Evolutionary conservation across 2,888 invertebrate species (phyloP), one percentile per base, ranked within the genome.

Genomic region (Orthonevra nobilis): DNA sequence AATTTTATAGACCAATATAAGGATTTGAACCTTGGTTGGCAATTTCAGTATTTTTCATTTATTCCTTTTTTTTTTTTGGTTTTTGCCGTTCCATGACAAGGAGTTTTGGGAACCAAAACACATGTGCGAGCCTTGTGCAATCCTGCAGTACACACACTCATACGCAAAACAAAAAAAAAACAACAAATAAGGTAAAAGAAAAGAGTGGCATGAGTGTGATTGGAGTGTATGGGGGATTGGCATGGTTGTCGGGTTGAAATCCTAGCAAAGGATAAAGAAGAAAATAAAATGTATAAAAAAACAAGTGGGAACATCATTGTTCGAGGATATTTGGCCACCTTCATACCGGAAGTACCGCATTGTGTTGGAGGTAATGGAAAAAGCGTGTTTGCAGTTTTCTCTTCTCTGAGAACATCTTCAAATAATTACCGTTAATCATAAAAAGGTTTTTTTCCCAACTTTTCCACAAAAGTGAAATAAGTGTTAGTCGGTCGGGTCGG

Each of bases 1-100:
- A 79, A 73, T 79, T 79, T 73, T 79, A 79, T 79, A 73, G 79
- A 79, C 79, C 73, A 79, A 73, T 73, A 68, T 79, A 79, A 79
- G 79, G 79, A 73, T 79, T 79, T 79, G 79, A 79, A 79, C 79
- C 73, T 72, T 79, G 79, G 73, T 73, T 73, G 50, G 72, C 72
- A 79, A 73, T 73, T 79, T 73, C 10, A 46, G 52, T 46, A 19
- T 6, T 50, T 10, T 12, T 52, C n/a, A 3, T 28, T 6, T 20
- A 20, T 12, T 52, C 46, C 26, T 17, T 9, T 38, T 48, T 63
- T 48, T 38, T 34, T 32, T 54, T 54, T 7, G 6, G 5, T 23
- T 23, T 23, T 23, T 23, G 23, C 12, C 17, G 19, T 26, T 19
- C 28, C 26, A 60, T 23, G 38, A 54, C 30, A 40, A 69, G 44